phyloP scores from a whole-genome alignment of 2,888 invertebrate species.

The Andrena trimmerana region DNA sequence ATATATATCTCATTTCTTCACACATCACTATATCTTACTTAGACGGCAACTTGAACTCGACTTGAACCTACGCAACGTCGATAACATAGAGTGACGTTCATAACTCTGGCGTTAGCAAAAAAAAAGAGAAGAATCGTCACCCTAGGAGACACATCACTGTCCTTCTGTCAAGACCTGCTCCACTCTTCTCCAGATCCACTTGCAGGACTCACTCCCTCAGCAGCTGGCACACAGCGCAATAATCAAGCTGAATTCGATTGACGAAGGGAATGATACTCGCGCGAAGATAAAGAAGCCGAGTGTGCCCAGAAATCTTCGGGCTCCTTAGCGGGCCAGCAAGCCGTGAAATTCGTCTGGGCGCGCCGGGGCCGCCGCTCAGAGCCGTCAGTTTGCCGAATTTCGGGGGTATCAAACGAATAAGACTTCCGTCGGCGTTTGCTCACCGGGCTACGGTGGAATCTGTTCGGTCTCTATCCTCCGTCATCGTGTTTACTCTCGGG shows the following conservation, averaged over 20 bases:
- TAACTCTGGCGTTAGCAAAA: too few relatives aligned
- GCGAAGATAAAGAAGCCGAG: constrained; percentile 1
- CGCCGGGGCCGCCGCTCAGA: neutral
- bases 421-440: constrained; percentile 59
- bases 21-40: too few relatives aligned
- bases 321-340: constrained; percentile 11
- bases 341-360: constrained; percentile 28
- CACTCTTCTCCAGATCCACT: too few relatives aligned
- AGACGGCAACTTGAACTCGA: too few relatives aligned
- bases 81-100: too few relatives aligned
- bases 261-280: neutral
- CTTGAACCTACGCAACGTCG: too few relatives aligned
- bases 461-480: constrained; percentile 52
- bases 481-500: constrained; percentile 71
- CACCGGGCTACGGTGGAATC: constrained; percentile 41
- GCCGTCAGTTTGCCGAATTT: constrained; percentile 44
- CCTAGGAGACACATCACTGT: too few relatives aligned
- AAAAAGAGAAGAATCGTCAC: too few relatives aligned
- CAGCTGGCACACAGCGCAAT: neutral
- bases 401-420: constrained; percentile 58
- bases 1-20: too few relatives aligned
- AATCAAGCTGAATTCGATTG: neutral
- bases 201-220: neutral
- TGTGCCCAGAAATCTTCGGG: neutral
- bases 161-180: too few relatives aligned